Evolutionary conservation across 2,113 vertebrate species (phyloP).

Genomic region (Stigmatopora nigra): DNA sequence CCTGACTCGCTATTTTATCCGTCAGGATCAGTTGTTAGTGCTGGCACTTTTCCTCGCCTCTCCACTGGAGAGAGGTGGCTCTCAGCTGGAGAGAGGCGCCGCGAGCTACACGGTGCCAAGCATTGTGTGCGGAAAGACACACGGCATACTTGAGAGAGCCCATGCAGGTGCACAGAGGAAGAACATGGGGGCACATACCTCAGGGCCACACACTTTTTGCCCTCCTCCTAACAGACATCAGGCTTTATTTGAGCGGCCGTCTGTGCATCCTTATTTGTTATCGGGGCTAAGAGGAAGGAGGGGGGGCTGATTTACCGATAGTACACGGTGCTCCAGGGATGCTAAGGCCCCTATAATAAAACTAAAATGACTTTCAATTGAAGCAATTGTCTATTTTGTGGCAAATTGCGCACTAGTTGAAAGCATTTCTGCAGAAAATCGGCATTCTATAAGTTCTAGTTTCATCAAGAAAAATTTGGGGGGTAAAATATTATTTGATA

Average conservation of each 20-base stretch:
- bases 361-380: not conserved
- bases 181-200: conserved; percentile 59
- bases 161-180: conserved; percentile 60
- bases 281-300: conserved; percentile 17
- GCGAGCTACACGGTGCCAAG: conserved; percentile 56
- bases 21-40: conserved; percentile 67
- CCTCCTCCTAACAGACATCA: conserved; percentile 33
- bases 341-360: conserved; percentile 22
- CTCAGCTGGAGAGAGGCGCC: conserved; percentile 68
- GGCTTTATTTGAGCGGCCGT: conserved; percentile 38
- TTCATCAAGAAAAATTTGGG: no score
- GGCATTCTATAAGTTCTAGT: no score
- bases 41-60: conserved; percentile 58
- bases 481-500: no score
- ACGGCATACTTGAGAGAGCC: conserved; percentile 59
- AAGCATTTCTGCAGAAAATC: not conserved
- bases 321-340: conserved; percentile 39
- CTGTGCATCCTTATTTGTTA: conserved; percentile 51
- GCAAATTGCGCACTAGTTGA: not conserved
- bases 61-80: conserved; percentile 67
- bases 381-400: not conserved
- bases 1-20: conserved; percentile 63
- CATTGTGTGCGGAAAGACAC: conserved; percentile 64
- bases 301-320: conserved; percentile 44
- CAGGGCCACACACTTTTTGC: conserved; percentile 34